These are phyloP conservation scores for Hesperophylax magnus DNA, from an alignment of 1,140 invertebrate genomes.

Conservation along the genomic window DNA sequence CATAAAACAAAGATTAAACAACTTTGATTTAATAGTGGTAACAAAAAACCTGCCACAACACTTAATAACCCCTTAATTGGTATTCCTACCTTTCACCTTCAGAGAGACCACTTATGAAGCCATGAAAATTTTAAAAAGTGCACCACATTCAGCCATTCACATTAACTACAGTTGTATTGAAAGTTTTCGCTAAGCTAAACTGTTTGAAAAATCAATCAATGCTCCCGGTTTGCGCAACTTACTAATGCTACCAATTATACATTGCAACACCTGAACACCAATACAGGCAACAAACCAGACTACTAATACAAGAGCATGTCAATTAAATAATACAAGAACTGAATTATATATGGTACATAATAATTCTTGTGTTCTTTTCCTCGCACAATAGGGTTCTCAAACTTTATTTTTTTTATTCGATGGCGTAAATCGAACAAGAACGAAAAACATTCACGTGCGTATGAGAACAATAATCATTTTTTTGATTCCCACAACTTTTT, in stretches of 20 bases:
- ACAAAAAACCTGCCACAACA: too few relatives aligned
- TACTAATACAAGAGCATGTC: neutral
- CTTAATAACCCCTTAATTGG: too few relatives aligned
- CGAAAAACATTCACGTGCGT: too few relatives aligned
- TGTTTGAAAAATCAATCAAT: conserved; percentile 28
- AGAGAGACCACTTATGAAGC: too few relatives aligned
- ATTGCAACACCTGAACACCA: neutral
- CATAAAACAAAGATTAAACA: too few relatives aligned
- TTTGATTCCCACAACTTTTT: too few relatives aligned
- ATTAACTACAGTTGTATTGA: neutral
- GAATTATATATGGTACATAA: conserved; percentile 2
- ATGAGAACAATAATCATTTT: too few relatives aligned
- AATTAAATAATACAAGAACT: conserved; percentile 18
- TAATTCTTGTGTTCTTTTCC: neutral
- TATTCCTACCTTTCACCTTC: too few relatives aligned
- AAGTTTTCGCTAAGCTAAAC: neutral
- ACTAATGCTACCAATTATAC: conserved; percentile 12
- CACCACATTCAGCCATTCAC: neutral
- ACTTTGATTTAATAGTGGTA: too few relatives aligned
- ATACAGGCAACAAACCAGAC: neutral
- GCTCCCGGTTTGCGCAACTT: neutral
- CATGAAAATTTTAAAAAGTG: neutral
- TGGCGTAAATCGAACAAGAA: too few relatives aligned
- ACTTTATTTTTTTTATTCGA: too few relatives aligned
- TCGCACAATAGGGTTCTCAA: too few relatives aligned